Conservation (phyloP, 2,113 vertebrate species). For the Xenopus laevis region DNA sequence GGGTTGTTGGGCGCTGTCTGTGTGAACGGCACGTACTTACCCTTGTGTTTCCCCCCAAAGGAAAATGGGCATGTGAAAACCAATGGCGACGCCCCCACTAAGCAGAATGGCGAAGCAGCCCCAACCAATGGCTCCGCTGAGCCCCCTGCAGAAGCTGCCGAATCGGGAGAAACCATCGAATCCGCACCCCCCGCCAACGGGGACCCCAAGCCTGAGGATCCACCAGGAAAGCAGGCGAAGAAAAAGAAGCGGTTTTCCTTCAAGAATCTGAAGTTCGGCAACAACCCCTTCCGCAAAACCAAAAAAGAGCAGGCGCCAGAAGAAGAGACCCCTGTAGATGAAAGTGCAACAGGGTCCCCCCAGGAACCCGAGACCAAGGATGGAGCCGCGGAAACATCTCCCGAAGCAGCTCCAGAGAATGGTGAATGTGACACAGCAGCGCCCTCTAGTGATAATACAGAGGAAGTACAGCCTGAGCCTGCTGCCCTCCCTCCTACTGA, state of each 20-base stretch:
- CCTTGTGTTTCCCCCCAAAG: constrained; percentile 56
- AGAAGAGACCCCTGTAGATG: constrained; percentile 63
- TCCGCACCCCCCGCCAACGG: constrained; percentile 66
- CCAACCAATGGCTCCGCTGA: constrained; percentile 81
- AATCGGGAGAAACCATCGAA: constrained; percentile 74
- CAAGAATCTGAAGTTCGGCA: constrained; percentile 94
- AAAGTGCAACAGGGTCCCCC: constrained; percentile 51
- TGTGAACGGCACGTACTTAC: constrained; percentile 7
- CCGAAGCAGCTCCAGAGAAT: constrained; percentile 49
- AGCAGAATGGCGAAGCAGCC: constrained; percentile 70
- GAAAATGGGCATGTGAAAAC: constrained; percentile 92
- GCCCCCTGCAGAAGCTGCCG: constrained; percentile 63
- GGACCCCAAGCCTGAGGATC: constrained; percentile 70
- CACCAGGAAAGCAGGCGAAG: constrained; percentile 63
- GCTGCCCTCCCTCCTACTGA: constrained; percentile 46
- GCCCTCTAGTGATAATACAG: constrained; percentile 43
- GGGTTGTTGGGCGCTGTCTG: neutral
- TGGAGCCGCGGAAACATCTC: constrained; percentile 49
- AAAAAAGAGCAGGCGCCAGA: constrained; percentile 74
- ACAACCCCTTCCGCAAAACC: constrained; percentile 85
- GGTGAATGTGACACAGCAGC: constrained; percentile 63
- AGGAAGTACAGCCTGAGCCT: constrained; percentile 61
- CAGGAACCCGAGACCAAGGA: constrained; percentile 55
- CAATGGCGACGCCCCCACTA: constrained; percentile 85
- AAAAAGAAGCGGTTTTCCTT: constrained; percentile 91